Evolutionary conservation across 2,797 vertebrate species (phyloP).

Genomic region (Coracias cyanogaster): DNA sequence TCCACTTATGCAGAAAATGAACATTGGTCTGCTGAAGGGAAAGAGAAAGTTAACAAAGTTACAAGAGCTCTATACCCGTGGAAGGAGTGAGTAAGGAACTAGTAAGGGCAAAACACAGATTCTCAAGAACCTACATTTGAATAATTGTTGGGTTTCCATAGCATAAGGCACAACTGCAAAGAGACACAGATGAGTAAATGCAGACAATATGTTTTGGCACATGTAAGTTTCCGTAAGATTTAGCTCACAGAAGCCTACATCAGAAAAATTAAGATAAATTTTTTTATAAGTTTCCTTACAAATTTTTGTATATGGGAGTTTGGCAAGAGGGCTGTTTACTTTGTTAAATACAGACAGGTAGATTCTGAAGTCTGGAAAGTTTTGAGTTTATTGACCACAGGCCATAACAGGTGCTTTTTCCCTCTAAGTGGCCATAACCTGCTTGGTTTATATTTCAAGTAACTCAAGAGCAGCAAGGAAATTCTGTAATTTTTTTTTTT

Average conservation of each 20-base stretch:
- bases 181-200: not conserved
- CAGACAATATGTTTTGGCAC: not conserved
- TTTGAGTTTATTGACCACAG: not conserved
- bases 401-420: not conserved
- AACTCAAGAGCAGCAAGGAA: not conserved
- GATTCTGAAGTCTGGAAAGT: not conserved
- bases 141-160: not conserved
- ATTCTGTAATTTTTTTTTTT: not conserved
- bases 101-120: not conserved
- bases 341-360: not conserved
- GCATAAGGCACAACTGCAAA: not conserved
- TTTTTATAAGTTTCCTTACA: not conserved
- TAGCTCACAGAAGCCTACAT: not conserved
- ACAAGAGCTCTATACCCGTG: not conserved
- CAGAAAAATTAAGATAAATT: not conserved
- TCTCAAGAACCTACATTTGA: not conserved
- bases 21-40: not conserved
- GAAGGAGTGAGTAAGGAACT: not conserved
- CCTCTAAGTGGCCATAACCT: not conserved
- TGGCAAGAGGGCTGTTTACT: not conserved
- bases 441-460: not conserved
- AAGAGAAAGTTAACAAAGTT: not conserved
- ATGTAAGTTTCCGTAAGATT: not conserved
- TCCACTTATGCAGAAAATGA: rapidly evolving
- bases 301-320: not conserved